Percentiles rank a stretch among this genome's conserved stretches.
Evolutionary conservation across 1,140 invertebrate genomes (phyloP).

Genomic region (Pseudomyrmex cubaensis): DNA sequence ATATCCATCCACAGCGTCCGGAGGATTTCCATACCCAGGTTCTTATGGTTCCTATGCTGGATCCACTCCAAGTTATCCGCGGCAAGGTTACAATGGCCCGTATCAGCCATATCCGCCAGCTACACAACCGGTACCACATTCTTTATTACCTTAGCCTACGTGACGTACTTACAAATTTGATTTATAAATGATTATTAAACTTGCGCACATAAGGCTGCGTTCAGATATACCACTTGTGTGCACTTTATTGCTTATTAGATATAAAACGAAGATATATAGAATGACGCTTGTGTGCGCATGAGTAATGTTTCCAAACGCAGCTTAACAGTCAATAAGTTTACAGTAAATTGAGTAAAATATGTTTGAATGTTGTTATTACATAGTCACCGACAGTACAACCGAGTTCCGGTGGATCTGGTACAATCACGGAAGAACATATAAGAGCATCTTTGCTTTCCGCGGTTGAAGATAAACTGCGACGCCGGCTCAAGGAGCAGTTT

Average conservation of each 20-base stretch:
- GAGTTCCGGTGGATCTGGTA: slow-evolving; percentile 87
- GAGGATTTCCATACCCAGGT: slow-evolving; percentile 80
- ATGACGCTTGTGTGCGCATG: too few relatives aligned
- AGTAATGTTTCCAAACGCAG: too few relatives aligned
- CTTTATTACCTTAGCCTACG: slow-evolving; percentile 20
- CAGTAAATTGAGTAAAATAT: slow-evolving; percentile 12
- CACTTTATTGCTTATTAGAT: too few relatives aligned
- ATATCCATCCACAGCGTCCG: slow-evolving; percentile 80
- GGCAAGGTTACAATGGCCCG: slow-evolving; percentile 78
- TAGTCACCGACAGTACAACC: slow-evolving; percentile 84
- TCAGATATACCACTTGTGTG: too few relatives aligned
- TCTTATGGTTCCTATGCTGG: slow-evolving; percentile 75
- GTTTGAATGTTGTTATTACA: slow-evolving; percentile 15
- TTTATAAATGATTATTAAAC: too few relatives aligned
- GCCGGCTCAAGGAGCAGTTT: slow-evolving; percentile 94
- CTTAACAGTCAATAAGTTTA: too few relatives aligned
- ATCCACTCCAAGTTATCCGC: slow-evolving; percentile 73
- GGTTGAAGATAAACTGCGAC: slow-evolving; percentile 96
- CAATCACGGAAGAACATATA: slow-evolving; percentile 98
- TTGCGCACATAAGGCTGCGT: too few relatives aligned
- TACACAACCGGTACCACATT: slow-evolving; percentile 74
- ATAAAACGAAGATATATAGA: too few relatives aligned
- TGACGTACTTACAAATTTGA: not conserved
- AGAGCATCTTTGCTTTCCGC: slow-evolving; percentile 96
- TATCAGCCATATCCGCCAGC: slow-evolving; percentile 75